These are phyloP conservation scores for Nephila pilipes DNA, from an alignment of 1,140 invertebrate genomes.

Conservation along the genomic window DNA sequence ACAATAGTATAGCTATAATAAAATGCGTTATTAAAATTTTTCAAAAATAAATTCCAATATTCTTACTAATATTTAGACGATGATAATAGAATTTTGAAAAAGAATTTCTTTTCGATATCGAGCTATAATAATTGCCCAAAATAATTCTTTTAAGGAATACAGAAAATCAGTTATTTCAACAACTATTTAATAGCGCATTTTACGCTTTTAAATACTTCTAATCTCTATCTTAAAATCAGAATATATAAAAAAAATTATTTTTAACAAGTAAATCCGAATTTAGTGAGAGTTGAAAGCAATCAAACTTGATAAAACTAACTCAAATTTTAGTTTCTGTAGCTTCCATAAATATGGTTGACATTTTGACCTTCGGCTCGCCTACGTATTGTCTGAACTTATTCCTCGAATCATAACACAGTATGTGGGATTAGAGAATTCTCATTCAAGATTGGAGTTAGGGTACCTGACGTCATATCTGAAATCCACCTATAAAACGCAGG, in stretches of 20 bases:
- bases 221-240: too few relatives aligned
- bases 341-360: slow-evolving; percentile 16
- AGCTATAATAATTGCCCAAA: too few relatives aligned
- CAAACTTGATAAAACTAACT: neutral
- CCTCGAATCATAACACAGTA: slow-evolving; percentile 9
- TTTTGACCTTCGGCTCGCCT: slow-evolving; percentile 54
- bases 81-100: too few relatives aligned
- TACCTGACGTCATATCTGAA: slow-evolving; percentile 38
- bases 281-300: neutral
- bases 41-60: too few relatives aligned
- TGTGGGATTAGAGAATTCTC: neutral
- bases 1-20: too few relatives aligned
- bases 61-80: too few relatives aligned
- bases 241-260: neutral
- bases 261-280: neutral
- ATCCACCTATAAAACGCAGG: slow-evolving; percentile 49
- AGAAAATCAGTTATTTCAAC: too few relatives aligned
- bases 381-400: slow-evolving; percentile 9
- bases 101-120: too few relatives aligned
- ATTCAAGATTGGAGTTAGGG: slow-evolving; percentile 55
- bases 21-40: too few relatives aligned
- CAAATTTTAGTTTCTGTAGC: neutral
- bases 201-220: too few relatives aligned
- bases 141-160: too few relatives aligned
- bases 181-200: too few relatives aligned